Evolutionary conservation across 2,113 vertebrate species (phyloP).

Genomic region (Aepyceros melampus): DNA sequence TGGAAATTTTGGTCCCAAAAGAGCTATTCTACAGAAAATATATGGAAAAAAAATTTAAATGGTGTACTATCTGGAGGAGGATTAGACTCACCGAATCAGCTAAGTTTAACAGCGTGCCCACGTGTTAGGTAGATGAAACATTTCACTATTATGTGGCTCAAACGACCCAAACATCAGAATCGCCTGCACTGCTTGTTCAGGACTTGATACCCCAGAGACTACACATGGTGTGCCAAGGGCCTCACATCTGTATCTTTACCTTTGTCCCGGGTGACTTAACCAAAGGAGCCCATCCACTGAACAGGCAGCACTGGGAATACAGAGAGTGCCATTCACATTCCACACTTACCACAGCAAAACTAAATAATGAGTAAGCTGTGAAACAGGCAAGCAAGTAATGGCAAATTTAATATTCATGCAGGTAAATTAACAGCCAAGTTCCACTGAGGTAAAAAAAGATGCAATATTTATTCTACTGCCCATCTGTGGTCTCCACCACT

Average conservation of each 20-base stretch:
- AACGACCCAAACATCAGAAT: background rate
- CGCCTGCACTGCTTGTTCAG: background rate
- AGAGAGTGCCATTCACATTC: background rate
- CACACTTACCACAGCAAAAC: background rate
- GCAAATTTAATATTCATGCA: background rate
- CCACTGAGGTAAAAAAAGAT: background rate
- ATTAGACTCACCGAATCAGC: background rate
- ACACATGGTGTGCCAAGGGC: background rate
- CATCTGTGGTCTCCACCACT: background rate
- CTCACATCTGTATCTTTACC: background rate
- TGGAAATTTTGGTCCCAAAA: background rate
- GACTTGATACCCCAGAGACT: background rate
- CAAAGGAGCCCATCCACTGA: background rate
- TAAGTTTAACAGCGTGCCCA: background rate
- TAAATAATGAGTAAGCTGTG: background rate
- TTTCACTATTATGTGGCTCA: background rate
- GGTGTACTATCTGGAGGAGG: background rate
- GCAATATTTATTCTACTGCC: background rate
- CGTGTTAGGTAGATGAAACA: background rate
- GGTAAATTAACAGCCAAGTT: background rate
- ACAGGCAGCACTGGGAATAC: background rate
- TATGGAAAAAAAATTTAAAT: background rate
- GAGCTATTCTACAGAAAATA: constrained; percentile 6
- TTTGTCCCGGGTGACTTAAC: background rate
- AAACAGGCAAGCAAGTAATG: background rate